phyloP scores from a whole-genome alignment of 2,113 vertebrate genomes.

The Chiloscyllium plagiosum region DNA sequence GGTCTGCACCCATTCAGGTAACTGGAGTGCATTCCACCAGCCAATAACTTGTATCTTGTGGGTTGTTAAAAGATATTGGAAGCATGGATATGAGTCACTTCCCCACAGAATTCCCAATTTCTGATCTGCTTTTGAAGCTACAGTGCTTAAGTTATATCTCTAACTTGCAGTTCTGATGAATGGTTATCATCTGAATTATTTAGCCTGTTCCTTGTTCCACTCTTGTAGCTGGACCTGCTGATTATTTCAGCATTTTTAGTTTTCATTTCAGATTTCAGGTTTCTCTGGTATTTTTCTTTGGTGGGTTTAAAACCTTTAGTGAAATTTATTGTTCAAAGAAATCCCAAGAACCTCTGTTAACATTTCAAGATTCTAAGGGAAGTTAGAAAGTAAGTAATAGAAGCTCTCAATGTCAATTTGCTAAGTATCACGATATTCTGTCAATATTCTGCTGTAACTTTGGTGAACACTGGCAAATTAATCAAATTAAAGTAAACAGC shows the following conservation, averaged over 20 bases:
- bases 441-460: not conserved
- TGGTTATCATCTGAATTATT: not conserved
- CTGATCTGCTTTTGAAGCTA: no score
- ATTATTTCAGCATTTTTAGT: not conserved
- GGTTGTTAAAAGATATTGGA: not conserved
- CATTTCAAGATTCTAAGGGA: not conserved
- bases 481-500: not conserved
- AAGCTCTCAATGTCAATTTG: not conserved
- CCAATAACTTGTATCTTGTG: not conserved
- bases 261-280: not conserved
- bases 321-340: not conserved
- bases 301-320: not conserved
- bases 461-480: not conserved
- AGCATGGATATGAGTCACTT: not conserved
- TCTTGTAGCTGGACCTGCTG: not conserved
- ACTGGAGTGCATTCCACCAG: not conserved
- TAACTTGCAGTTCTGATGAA: no score
- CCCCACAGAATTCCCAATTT: not conserved
- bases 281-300: not conserved
- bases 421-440: not conserved
- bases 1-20: no score
- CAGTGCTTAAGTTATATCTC: no score
- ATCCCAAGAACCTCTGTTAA: not conserved
- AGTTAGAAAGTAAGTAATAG: not conserved
- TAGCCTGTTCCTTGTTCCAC: not conserved